Base-by-base conservation (phyloP, 2,797 vertebrate genomes). In the Acanthornis magna region DNA sequence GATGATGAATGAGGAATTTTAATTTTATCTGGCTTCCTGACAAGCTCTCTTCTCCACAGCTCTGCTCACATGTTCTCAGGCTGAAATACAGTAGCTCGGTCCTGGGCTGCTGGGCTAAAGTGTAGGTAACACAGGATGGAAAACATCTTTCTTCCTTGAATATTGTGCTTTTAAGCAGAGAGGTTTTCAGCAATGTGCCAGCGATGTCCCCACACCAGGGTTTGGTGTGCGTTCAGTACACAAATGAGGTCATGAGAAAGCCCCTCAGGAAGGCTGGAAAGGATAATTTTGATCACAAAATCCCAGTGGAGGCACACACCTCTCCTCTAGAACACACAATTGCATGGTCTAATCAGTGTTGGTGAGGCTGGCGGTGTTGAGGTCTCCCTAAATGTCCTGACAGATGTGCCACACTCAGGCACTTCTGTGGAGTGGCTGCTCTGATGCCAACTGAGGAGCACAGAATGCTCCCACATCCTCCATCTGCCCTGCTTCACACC, bases 211-310 rank as follows among this genome's bases (percentile, higher is more conserved):
- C 60, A 76, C 63, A 70, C 70, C 20, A 10, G 1, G 2, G 26
- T 45, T 79, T 93, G 40, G 74, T 88, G 45, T 81, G 27, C 67
- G 14, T 85, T 83, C 92, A 58, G 80, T 87, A 57, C 57, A 62
- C 51, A 92, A 77, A 74, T 66, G 53, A 91, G 67, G 81, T 80
- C 50, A 75, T 86, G 78, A 85, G 78, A 88, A 82, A 89, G 60
- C 29, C 19, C 57, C 17, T 89, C 57, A 62, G 4, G 11, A 89
- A 74, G 48, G 27, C 42, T 70, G 45, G 76, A 54, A 61, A 83
- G 60, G n/a, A 48, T 67, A 47, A 51, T 85, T 94, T 91, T 94
- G 75, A 57, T 72, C 71, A 58, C 36, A 50, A 72, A 84, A 91
- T 83, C 74, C 55, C 29, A 36, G 53, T 4, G 12, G 74, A 89